These are phyloP conservation scores for Teinopalpus imperialis DNA, from an alignment of 2,888 invertebrate genomes.

Conservation along the genomic window DNA sequence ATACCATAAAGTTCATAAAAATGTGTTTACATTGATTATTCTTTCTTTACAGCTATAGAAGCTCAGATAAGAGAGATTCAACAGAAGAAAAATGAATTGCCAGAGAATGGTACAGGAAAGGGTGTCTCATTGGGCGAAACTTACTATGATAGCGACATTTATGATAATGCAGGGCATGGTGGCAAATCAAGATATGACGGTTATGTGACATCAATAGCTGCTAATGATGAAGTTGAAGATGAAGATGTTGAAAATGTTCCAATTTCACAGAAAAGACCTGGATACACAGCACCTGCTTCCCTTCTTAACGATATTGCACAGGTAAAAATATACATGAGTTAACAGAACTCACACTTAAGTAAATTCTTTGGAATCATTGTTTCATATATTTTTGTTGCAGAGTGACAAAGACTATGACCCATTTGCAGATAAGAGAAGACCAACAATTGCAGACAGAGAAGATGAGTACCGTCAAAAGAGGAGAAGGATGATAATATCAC, in stretches of 20 bases:
- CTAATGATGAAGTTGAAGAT: constrained; percentile 97
- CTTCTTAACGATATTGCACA: constrained; percentile 94
- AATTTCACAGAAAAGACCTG: constrained; percentile 87
- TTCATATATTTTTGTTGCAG: constrained; percentile 60
- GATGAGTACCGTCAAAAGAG: constrained; percentile 97
- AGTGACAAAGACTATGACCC: constrained; percentile 97
- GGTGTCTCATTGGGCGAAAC: constrained; percentile 94
- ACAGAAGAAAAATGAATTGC: constrained; percentile 90
- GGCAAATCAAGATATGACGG: constrained; percentile 93
- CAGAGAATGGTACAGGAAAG: constrained; percentile 84
- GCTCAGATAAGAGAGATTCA: constrained; percentile 96
- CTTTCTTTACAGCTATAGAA: constrained; percentile 90
- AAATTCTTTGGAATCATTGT: constrained; percentile 4
- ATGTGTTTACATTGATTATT: too few species aligned
- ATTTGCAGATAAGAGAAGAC: constrained; percentile 94
- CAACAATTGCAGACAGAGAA: constrained; percentile 97
- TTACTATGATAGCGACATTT: constrained; percentile 96
- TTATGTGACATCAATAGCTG: constrained; percentile 97
- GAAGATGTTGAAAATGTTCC: constrained; percentile 93
- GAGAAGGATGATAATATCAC: constrained; percentile 95
- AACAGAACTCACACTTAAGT: too few species aligned
- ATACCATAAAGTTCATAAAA: too few species aligned
- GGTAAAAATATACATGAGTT: constrained; percentile 60
- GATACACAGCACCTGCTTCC: constrained; percentile 93
- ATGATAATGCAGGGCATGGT: constrained; percentile 86